A percentile compares a stretch with the other conserved stretches of the same genome.
phyloP scores from a whole-genome alignment of 2,113 vertebrate species.

The Oryzias woworae region DNA sequence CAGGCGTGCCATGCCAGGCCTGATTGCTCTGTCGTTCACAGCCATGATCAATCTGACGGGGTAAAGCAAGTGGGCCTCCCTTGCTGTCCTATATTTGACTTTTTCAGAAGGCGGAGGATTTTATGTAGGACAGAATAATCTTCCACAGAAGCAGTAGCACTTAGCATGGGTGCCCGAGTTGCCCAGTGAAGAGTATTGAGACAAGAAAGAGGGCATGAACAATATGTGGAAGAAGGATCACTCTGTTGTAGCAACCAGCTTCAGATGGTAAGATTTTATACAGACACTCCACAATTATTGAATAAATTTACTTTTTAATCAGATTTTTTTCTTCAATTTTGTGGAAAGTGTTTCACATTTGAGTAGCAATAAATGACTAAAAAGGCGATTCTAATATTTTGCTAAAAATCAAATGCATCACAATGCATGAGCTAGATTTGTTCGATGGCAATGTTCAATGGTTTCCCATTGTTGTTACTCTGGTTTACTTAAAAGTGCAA shows the following conservation, averaged over 20 bases:
- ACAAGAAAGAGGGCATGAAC: slow-evolving; percentile 26
- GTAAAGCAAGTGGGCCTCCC: slow-evolving; percentile 60
- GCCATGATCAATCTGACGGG: slow-evolving; percentile 50
- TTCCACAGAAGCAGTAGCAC: slow-evolving; percentile 53
- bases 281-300: too few species aligned
- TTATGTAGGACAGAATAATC: slow-evolving; percentile 75
- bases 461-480: too few species aligned
- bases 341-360: too few species aligned
- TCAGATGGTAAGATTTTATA: background rate
- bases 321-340: too few species aligned
- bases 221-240: slow-evolving; percentile 39
- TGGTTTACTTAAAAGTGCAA: too few species aligned
- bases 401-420: too few species aligned
- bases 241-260: slow-evolving; percentile 36
- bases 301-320: too few species aligned
- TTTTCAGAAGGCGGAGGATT: slow-evolving; percentile 52
- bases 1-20: slow-evolving; percentile 14
- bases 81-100: slow-evolving; percentile 74
- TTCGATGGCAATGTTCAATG: too few species aligned
- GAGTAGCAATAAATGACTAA: too few species aligned
- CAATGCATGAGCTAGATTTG: too few species aligned
- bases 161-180: slow-evolving; percentile 60
- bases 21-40: slow-evolving; percentile 52
- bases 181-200: slow-evolving; percentile 43
- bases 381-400: too few species aligned